These are phyloP conservation scores for Melinopterus prodromus DNA, from an alignment of 2,888 invertebrate genomes.

Conservation along the genomic window DNA sequence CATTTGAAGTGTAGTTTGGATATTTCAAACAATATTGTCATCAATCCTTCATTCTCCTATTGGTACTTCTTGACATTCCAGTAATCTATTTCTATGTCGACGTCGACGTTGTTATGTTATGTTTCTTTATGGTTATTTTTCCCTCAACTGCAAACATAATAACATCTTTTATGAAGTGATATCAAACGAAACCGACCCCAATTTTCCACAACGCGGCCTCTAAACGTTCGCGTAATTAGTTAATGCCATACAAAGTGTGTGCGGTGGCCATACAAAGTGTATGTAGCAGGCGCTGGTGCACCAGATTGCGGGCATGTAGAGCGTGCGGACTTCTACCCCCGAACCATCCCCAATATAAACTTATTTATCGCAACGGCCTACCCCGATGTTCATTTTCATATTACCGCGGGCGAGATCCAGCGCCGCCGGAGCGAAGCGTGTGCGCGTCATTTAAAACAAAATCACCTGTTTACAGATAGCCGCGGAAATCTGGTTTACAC, in stretches of 20 bases:
- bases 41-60: too few relatives aligned
- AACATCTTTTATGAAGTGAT: too few relatives aligned
- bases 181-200: neutral
- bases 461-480: conserved; percentile 37
- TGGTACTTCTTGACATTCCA: too few relatives aligned
- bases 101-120: too few relatives aligned
- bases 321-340: neutral
- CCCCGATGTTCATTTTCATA: conserved; percentile 24
- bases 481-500: conserved; percentile 43
- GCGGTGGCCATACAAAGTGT: neutral
- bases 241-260: neutral
- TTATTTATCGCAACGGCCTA: conserved; percentile 23
- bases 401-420: conserved; percentile 29
- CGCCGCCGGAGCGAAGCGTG: conserved; percentile 10
- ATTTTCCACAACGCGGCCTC: neutral
- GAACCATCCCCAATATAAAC: conserved; percentile 13
- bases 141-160: too few relatives aligned
- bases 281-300: neutral
- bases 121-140: too few relatives aligned
- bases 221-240: neutral
- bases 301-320: neutral
- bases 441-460: conserved; percentile 34
- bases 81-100: too few relatives aligned
- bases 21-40: too few relatives aligned
- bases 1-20: too few relatives aligned